Percentiles rank a stretch among this genome's conserved stretches.
Conservation (phyloP, 1,140 invertebrate species). For the Tribolium castaneum region DNA sequence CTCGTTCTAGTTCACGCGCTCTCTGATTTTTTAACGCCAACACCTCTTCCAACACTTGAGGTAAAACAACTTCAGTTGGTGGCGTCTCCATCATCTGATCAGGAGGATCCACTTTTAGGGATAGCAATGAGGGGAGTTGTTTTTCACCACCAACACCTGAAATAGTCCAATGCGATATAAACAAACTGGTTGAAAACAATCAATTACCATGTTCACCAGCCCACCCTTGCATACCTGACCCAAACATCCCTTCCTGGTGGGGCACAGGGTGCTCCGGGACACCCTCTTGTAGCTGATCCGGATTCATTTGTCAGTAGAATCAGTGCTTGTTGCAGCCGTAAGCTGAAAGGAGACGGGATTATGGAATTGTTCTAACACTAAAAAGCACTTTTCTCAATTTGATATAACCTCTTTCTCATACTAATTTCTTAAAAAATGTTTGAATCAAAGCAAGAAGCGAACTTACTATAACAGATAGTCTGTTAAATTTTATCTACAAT, state of each 20-base stretch:
- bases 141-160: slow-evolving; percentile 48
- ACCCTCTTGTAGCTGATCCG: not conserved
- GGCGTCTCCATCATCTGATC: slow-evolving; percentile 64
- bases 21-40: slow-evolving; percentile 87
- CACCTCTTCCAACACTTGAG: slow-evolving; percentile 88
- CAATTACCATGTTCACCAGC: slow-evolving; percentile 28
- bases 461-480: no score
- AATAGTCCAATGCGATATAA: not conserved
- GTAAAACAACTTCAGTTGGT: slow-evolving; percentile 73
- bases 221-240: slow-evolving; percentile 38
- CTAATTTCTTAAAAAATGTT: no score
- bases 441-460: no score
- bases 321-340: not conserved
- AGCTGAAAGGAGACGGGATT: not conserved
- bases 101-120: slow-evolving; percentile 71
- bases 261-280: not conserved
- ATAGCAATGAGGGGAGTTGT: slow-evolving; percentile 67
- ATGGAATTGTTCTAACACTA: no score
- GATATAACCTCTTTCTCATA: no score
- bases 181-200: not conserved
- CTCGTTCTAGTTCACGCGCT: slow-evolving; percentile 75
- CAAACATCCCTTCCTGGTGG: not conserved
- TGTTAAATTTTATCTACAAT: not conserved
- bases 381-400: no score
- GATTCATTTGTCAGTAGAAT: not conserved